phyloP scores from a whole-genome alignment of 2,797 vertebrate genomes.

The Uromys caudimaculatus region DNA sequence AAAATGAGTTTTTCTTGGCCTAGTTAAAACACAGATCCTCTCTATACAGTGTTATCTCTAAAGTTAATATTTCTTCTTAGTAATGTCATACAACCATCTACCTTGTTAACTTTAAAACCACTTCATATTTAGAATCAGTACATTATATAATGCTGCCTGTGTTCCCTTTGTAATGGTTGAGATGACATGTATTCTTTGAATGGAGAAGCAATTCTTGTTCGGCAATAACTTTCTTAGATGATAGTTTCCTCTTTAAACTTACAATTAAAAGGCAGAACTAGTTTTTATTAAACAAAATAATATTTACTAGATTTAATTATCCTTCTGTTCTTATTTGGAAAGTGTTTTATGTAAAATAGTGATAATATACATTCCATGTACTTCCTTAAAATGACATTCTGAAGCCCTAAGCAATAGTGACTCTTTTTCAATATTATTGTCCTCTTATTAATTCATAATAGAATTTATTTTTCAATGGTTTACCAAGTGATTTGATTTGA shows the following conservation, averaged over 20 bases:
- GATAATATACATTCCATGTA: not conserved
- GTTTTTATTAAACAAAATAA: not conserved
- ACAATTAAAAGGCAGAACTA: conserved; percentile 21
- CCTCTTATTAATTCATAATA: not conserved
- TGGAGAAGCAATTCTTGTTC: not conserved
- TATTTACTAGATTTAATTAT: not conserved
- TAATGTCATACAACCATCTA: not conserved
- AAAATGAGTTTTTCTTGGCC: not conserved
- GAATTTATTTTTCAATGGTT: conserved; percentile 20
- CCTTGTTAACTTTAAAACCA: not conserved
- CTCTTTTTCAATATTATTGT: not conserved
- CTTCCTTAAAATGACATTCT: not conserved
- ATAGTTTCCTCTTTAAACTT: conserved; percentile 7
- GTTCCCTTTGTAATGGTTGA: conserved; percentile 9
- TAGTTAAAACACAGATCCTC: conserved; percentile 45
- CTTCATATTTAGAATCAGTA: not conserved
- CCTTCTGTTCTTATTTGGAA: not conserved
- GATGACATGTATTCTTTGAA: not conserved
- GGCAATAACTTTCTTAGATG: not conserved
- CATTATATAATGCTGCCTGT: conserved; percentile 40
- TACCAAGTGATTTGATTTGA: not conserved
- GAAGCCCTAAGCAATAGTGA: not conserved
- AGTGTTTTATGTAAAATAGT: not conserved
- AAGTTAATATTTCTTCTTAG: conserved; percentile 61
- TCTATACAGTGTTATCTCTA: not conserved